Base-by-base conservation (phyloP, 2,797 vertebrate species). In the Tokudaia muenninki region DNA sequence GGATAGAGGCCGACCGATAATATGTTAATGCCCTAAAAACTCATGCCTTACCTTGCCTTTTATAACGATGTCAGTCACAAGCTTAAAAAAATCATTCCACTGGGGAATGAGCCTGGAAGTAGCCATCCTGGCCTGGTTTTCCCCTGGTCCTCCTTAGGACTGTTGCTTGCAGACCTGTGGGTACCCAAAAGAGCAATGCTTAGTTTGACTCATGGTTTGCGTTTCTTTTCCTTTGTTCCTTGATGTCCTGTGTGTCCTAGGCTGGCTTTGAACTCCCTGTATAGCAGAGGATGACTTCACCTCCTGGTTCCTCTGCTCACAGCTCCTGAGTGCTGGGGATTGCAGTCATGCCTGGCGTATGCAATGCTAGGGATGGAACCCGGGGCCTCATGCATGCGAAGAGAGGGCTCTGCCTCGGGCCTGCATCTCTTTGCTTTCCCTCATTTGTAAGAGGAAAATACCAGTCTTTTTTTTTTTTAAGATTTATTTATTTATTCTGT, bases 81-180 rank as follows among this genome's bases (percentile, higher is more conserved):
- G 34, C 14, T 24, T 8, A 19, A 92, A 95, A 91, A 97, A 97
- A 41, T 97, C 95, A 9, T 95, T 95, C 97, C 96, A 97, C 9
- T 14, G 78, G 82, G 95, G 96, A 96, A 97, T 92, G 44, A 97
- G 96, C 95, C 97, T 95, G 26, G 95, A 9, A 16, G 92, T 70
- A 52, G 95, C 16, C 96, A 97, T 97, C 88, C 16, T 37, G 70
- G 29, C 4, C 52, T 74, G 37, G 81, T 94, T 94, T 79, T 37
- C 65, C 47, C 50, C 79, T 63, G 52, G 91, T 63, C 70, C 79
- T 88, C 29, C 44, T 96, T 55, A 87, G 82, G 82, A 90, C 75
- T 0, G 26, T 72, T 86, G 50, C 65, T 93, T 94, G 77, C 90
- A 95, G 86, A 97, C 67, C 93, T 94, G 88, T 80, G 57, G 84